Conservation (phyloP, 2,888 invertebrate species). For the Minunthozetes semirufus region DNA sequence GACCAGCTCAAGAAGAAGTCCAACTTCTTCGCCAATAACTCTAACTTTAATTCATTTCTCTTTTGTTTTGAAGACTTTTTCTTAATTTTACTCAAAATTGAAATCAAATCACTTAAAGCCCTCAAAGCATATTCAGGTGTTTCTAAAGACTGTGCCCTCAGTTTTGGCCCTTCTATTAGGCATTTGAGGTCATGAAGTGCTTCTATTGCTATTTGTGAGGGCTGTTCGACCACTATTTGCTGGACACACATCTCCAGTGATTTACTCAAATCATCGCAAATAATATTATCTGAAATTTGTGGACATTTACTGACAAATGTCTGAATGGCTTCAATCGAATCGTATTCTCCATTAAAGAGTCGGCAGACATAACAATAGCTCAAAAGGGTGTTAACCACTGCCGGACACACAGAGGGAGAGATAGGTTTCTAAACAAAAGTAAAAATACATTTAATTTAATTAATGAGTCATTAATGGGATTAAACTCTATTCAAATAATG, state of each 20-base stretch:
- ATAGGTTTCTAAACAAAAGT: background rate
- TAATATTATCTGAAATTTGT: conserved; percentile 11
- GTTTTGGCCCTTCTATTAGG: background rate
- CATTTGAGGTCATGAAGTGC: background rate
- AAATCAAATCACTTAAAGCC: conserved; percentile 18
- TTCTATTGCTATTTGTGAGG: background rate
- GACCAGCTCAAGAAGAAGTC: conserved; percentile 65
- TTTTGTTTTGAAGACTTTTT: conserved; percentile 4
- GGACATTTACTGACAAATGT: background rate
- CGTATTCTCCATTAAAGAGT: conserved; percentile 34
- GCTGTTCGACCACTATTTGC: conserved; percentile 8
- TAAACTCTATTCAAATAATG: no score
- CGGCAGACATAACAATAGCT: conserved; percentile 35
- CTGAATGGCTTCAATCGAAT: background rate
- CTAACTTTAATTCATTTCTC: conserved; percentile 2
- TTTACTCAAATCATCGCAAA: conserved; percentile 4
- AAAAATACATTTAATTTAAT: background rate
- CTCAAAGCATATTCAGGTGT: conserved; percentile 13
- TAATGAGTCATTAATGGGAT: background rate
- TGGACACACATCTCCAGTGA: conserved; percentile 11
- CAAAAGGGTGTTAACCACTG: conserved; percentile 20
- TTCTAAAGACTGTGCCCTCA: background rate
- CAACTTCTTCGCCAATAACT: conserved; percentile 54
- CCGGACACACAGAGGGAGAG: conserved; percentile 25
- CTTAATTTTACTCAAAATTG: background rate